phyloP scores from a whole-genome alignment of 1,140 invertebrate genomes.

The Cydia pomonella region DNA sequence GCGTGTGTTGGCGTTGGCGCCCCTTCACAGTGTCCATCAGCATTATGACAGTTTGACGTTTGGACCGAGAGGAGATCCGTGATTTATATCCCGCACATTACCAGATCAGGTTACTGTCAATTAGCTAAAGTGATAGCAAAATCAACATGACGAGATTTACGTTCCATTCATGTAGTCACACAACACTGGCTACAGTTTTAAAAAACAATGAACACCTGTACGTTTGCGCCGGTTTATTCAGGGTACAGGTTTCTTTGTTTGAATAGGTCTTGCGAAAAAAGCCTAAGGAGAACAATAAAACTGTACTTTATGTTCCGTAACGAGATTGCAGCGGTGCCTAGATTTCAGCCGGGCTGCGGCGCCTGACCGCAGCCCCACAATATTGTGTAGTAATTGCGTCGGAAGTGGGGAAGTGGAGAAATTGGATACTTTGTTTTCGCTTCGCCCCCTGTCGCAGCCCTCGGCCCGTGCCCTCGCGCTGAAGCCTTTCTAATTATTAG shows the following conservation, averaged over 20 bases:
- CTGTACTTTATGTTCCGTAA: constrained; percentile 66
- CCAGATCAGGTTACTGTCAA: constrained; percentile 34
- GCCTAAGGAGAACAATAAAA: constrained; percentile 56
- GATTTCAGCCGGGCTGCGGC: constrained; percentile 66
- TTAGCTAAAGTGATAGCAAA: constrained; percentile 30
- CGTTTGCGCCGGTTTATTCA: constrained; percentile 9
- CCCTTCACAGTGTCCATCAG: constrained; percentile 34
- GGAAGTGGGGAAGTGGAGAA: constrained; percentile 76
- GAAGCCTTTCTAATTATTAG: constrained; percentile 75
- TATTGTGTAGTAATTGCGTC: constrained; percentile 73
- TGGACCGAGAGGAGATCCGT: constrained; percentile 27
- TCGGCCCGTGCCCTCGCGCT: constrained; percentile 44
- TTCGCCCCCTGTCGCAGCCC: constrained; percentile 46
- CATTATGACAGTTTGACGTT: constrained; percentile 34
- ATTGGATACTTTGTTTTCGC: constrained; percentile 74
- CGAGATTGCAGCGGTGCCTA: constrained; percentile 65
- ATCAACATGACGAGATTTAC: constrained; percentile 7
- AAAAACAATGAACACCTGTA: constrained; percentile 32
- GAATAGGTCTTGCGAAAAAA: constrained; percentile 50
- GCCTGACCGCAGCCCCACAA: constrained; percentile 58
- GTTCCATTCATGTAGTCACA: constrained; percentile 28
- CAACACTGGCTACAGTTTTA: constrained; percentile 29
- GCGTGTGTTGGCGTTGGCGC: neutral
- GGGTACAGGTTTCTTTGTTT: constrained; percentile 39
- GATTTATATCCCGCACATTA: constrained; percentile 31